A percentile compares a stretch with the other conserved stretches of the same genome.
These are phyloP conservation scores for Ia io DNA, from an alignment of 2,113 vertebrate species.

Conservation along the genomic window DNA sequence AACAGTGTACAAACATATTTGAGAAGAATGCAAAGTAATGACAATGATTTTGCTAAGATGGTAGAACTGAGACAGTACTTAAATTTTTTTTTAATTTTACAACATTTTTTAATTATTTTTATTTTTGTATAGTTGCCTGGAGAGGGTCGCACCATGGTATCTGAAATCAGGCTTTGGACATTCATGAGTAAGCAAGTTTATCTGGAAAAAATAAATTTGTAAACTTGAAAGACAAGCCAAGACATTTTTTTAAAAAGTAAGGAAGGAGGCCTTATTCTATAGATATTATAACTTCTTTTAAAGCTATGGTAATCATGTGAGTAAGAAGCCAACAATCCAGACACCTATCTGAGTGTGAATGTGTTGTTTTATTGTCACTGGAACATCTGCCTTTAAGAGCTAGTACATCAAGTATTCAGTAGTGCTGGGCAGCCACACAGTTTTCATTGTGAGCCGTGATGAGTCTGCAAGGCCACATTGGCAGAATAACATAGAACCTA, in stretches of 20 bases:
- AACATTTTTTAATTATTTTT: neutral
- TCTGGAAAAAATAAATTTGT: neutral
- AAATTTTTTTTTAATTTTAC: neutral
- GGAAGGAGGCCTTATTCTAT: neutral
- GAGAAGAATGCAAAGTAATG: neutral
- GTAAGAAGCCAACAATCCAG: neutral
- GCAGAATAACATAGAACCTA: neutral
- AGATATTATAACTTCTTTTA: neutral
- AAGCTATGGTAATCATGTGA: neutral
- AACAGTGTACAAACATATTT: neutral
- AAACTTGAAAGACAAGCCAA: constrained; percentile 37
- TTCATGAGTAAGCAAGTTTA: constrained; percentile 12
- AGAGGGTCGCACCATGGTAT: neutral
- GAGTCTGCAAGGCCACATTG: neutral
- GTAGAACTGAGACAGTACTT: neutral
- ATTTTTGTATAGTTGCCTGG: neutral
- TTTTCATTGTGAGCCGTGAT: neutral
- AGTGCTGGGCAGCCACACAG: neutral
- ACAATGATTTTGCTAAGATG: neutral
- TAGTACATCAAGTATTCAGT: neutral
- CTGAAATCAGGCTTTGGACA: constrained; percentile 9
- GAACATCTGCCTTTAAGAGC: neutral
- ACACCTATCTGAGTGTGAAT: neutral
- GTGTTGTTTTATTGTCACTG: neutral
- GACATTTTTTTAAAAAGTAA: neutral